Evolutionary conservation across 2,888 invertebrate species (phyloP).

Genomic region (Abrostola tripartita): DNA sequence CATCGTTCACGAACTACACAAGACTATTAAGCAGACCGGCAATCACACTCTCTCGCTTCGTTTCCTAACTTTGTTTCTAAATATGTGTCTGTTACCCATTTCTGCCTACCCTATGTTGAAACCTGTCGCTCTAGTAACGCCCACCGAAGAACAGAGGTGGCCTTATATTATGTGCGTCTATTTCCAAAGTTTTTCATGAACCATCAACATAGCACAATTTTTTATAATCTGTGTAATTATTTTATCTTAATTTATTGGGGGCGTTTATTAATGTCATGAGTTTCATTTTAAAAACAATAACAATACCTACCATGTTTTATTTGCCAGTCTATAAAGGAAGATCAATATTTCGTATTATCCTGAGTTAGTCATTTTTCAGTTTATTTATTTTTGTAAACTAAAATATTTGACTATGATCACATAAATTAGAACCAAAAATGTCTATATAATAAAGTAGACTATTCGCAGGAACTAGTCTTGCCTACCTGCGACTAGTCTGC

Average conservation of each 20-base stretch:
- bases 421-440: slow-evolving; percentile 39
- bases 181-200: no score
- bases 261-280: no score
- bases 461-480: slow-evolving; percentile 12
- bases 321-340: not conserved
- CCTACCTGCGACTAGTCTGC: slow-evolving; percentile 23
- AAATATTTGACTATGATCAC: slow-evolving; percentile 40
- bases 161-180: not conserved
- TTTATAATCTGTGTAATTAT: no score
- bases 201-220: no score
- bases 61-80: no score
- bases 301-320: not conserved
- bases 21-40: no score
- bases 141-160: not conserved
- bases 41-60: no score
- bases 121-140: not conserved
- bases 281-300: no score
- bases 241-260: no score
- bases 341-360: slow-evolving; percentile 9
- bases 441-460: slow-evolving; percentile 15
- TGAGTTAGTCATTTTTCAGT: slow-evolving; percentile 50
- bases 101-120: not conserved
- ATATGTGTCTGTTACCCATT: no score
- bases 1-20: no score
- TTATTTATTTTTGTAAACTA: slow-evolving; percentile 49